A percentile compares a stretch with the other conserved stretches of the same genome.
Evolutionary conservation across 2,797 vertebrate species (phyloP).

Genomic region (Distichodus sexfasciatus): DNA sequence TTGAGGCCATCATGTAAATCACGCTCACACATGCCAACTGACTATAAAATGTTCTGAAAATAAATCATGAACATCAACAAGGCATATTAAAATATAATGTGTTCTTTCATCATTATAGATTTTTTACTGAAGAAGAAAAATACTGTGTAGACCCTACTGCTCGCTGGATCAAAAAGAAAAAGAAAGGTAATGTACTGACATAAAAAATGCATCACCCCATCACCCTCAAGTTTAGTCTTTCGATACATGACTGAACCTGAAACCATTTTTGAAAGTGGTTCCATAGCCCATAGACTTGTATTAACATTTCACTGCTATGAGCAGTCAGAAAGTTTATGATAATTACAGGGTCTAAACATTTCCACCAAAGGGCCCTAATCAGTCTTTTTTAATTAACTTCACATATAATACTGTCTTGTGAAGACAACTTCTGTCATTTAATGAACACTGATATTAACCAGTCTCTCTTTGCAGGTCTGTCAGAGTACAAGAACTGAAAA

Average conservation of each 20-base stretch:
- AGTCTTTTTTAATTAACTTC: too few relatives aligned
- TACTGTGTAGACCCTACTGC: constrained; percentile 47
- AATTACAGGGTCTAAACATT: too few relatives aligned
- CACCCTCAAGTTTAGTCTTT: not conserved
- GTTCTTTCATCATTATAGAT: constrained; percentile 12
- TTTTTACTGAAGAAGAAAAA: accelerated
- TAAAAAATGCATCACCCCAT: not conserved
- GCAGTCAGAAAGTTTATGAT: not conserved
- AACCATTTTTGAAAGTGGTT: too few relatives aligned
- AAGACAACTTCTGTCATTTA: not conserved
- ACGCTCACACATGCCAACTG: not conserved
- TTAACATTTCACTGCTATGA: not conserved
- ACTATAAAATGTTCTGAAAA: too few relatives aligned
- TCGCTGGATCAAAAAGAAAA: constrained; percentile 49
- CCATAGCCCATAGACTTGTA: not conserved
- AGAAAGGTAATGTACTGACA: constrained; percentile 14
- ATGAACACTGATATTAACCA: not conserved
- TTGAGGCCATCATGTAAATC: constrained; percentile 58
- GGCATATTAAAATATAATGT: too few relatives aligned
- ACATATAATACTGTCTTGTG: not conserved
- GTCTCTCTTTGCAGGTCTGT: not conserved
- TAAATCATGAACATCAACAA: too few relatives aligned
- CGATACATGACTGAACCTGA: not conserved
- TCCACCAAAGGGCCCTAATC: too few relatives aligned
- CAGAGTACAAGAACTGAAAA: not conserved